Evolutionary conservation across 2,113 vertebrate species (phyloP).

Genomic region (Motacilla alba): DNA sequence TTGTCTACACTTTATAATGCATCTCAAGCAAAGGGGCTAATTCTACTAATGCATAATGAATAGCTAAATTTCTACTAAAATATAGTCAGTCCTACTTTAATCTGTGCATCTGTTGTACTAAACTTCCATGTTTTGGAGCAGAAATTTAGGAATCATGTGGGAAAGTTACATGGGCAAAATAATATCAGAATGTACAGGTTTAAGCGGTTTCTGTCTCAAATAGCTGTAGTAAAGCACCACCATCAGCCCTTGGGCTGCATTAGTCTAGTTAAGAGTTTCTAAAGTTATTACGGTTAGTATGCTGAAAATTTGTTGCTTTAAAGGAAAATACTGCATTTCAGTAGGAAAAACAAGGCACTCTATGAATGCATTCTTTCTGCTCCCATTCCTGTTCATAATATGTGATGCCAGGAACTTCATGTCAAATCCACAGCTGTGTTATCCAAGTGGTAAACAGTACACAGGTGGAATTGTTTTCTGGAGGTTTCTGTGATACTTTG

Average conservation of each 20-base stretch:
- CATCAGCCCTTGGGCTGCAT: not conserved
- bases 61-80: not conserved
- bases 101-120: not conserved
- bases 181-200: not conserved
- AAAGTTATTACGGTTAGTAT: not conserved
- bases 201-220: not conserved
- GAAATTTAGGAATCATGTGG: not conserved
- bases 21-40: not conserved
- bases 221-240: not conserved
- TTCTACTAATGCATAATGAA: not conserved
- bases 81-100: not conserved
- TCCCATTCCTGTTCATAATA: not conserved
- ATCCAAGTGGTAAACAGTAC: not conserved
- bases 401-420: not conserved
- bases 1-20: not conserved
- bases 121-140: not conserved
- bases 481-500: not conserved
- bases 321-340: not conserved
- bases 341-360: not conserved
- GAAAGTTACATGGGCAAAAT: not conserved
- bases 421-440: not conserved
- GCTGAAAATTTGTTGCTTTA: not conserved
- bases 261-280: not conserved
- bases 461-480: not conserved
- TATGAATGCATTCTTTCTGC: not conserved